Base-by-base conservation (phyloP, 2,888 invertebrate species). In the Oxyteleia sp. region DNA sequence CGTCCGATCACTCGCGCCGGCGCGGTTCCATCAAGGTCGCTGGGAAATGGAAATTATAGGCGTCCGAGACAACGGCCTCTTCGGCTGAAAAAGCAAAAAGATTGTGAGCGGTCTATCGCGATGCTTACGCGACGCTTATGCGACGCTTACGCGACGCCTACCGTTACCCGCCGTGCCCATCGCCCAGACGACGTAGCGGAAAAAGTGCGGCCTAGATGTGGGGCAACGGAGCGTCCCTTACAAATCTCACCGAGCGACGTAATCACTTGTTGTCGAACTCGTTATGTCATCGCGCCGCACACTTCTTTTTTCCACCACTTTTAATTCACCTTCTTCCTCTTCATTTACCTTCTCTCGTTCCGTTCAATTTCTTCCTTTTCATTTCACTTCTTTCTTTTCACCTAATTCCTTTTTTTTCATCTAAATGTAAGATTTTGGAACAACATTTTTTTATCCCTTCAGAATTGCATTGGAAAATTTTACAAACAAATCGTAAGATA, bases 31-130 rank as follows among this genome's bases (percentile, higher is more conserved):
- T 90, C 91, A 91, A 92, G 92, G 92, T 88, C 92, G 87, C 86
- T 85, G 88, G 87, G 87, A 91, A 91, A 90, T 91, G 89, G 88
- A 91, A 90, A 91, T 89, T 87, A 90, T 90, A 86, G 88, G 69
- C 68, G 26, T 41, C 47, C 29, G 32, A 57, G 57, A 57, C 35
- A 63, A 47, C 45, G 43, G 61, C 61, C 41, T 41, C 41, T 53
- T 32, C 45, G 45, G 18, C 18, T 18, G 20, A 32, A 32, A 45
- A 18, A 20, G 35, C 29, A 35, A 66, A 49, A 35, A 49, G 29
- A 38, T 55, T 35, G 7, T 26, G 55, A 57, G 41, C 63, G 23
- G 53, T 51, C 51, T 38, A 43, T 68, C 51, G 55, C 45, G 68
- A 32, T 18, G 47, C 57, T 43, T 49, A 45, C 55, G 68, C 49